Evolutionary conservation across 2,113 vertebrate genomes (phyloP), one percentile per base, ranked within the genome.

Genomic region (Melanostigma gelatinosum): DNA sequence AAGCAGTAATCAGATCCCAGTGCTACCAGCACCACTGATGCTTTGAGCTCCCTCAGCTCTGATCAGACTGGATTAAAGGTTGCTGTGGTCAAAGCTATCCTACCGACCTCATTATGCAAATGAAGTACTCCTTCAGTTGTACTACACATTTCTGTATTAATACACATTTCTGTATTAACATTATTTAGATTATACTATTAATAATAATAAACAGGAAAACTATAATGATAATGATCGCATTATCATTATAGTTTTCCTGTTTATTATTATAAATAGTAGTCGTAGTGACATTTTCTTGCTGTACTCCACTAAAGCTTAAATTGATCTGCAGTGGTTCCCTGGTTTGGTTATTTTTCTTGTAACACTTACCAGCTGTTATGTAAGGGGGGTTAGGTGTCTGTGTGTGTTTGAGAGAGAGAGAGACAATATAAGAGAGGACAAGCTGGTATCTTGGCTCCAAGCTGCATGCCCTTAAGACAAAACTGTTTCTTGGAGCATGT

Each of bases 401-500:
- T 58, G 57, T 32, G 57, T 60, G 54, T 55, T 64, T 74, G 50
- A 44, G 42, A 46, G 54, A 73, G n/a, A 52, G 46, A 48, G 6
- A 57, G 11, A 24, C 9, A 5, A 10, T n/a, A 36, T 15, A 3
- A 50, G 61, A 54, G 29, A 22, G 65, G 32, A 77, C 18, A 7
- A 40, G 29, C 48, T 9, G 7, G 58, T 18, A 63, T 76, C 77
- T 62, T 81, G 75, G 48, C 62, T 64, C 20, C 8, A 34, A 60
- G 57, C 13, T 32, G 63, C 18, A 10, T 71, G 61, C 40, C 82
- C 60, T 80, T 81, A 44, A 88, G 54, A 87, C 75, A 88, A 79
- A 85, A 57, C 74, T 82, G 84, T 87, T 89, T 85, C 50, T 87
- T 58, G 83, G 85, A 80, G 84, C 75, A 74, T 1, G 54, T 84